Conservation (phyloP, 2,113 vertebrate species). For the Dicaeum eximium region DNA sequence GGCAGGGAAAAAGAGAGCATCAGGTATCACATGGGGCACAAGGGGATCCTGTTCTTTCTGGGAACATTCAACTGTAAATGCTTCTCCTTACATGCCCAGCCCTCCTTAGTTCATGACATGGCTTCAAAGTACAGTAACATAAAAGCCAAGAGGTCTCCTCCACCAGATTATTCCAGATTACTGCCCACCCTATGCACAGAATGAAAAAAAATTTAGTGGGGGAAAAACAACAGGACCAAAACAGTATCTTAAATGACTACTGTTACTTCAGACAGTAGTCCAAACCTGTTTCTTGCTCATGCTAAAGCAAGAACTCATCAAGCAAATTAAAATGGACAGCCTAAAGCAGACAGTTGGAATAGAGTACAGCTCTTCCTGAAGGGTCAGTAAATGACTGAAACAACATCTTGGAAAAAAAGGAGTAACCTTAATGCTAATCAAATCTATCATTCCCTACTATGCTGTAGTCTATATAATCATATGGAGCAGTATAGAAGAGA, state of each 20-base stretch:
- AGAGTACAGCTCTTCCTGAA: neutral
- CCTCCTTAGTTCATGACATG: neutral
- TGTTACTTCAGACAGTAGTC: neutral
- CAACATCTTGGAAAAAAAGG: neutral
- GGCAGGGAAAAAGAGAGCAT: neutral
- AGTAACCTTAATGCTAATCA: neutral
- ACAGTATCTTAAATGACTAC: neutral
- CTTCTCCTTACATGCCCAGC: neutral
- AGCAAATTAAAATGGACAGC: neutral
- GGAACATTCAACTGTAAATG: neutral
- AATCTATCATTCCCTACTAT: neutral
- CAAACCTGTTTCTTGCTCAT: neutral
- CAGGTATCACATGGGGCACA: neutral
- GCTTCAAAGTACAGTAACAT: neutral
- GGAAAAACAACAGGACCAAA: neutral
- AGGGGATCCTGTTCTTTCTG: neutral
- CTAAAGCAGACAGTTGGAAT: neutral
- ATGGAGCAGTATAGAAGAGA: neutral
- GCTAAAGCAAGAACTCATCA: neutral
- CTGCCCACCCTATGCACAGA: neutral
- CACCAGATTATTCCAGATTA: neutral
- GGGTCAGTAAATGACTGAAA: neutral
- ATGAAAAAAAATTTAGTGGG: neutral
- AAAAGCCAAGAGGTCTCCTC: neutral
- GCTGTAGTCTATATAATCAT: neutral